Evolutionary conservation across 2,113 vertebrate genomes (phyloP).

Genomic region (Apteryx mantelli): DNA sequence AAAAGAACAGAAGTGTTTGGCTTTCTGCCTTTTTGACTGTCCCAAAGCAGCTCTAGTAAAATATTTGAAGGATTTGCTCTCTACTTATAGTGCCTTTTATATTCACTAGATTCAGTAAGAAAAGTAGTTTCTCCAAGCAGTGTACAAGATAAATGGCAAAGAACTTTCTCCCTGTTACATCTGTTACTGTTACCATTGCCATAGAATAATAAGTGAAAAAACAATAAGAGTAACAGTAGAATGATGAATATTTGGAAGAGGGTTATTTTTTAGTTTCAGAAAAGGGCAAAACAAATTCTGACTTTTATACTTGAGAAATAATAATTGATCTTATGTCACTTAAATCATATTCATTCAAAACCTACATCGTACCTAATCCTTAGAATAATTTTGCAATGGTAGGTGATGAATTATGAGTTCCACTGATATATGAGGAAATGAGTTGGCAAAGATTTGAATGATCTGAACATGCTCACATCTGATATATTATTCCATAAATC

Average conservation of each 20-base stretch:
- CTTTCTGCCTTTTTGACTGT: not conserved
- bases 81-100: not conserved
- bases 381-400: not conserved
- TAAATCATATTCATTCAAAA: not conserved
- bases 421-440: not conserved
- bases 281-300: not conserved
- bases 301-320: not conserved
- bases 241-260: not conserved
- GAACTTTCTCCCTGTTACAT: not conserved
- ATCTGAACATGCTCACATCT: not conserved
- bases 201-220: not conserved
- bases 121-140: not conserved
- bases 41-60: not conserved
- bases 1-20: not conserved
- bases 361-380: not conserved
- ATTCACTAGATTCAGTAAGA: not conserved
- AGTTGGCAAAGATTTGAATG: not conserved
- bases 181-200: not conserved
- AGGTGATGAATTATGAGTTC: not conserved
- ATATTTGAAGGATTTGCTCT: constrained; percentile 1
- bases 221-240: not conserved
- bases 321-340: not conserved
- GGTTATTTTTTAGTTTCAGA: not conserved
- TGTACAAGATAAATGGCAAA: not conserved
- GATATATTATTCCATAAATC: not conserved